These are phyloP conservation scores for Scaptomyza polygonia DNA, from an alignment of 2,888 invertebrate species.

Conservation along the genomic window DNA sequence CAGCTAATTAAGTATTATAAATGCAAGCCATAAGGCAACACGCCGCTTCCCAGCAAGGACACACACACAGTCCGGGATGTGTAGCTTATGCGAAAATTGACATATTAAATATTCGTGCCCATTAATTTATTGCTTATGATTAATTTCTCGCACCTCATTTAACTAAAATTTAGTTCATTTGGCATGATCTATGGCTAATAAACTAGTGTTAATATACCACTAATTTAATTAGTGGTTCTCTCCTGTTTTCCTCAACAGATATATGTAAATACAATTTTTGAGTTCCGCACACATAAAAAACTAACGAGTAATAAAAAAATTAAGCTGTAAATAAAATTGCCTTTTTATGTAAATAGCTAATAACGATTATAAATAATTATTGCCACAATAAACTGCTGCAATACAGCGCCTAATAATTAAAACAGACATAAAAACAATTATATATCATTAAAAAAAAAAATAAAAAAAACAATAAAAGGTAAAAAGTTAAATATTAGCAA, in stretches of 20 bases:
- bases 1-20: constrained; percentile 74
- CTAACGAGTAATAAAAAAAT: not conserved
- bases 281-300: constrained; percentile 9
- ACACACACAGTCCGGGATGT: not conserved
- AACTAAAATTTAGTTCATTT: constrained; percentile 21
- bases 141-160: constrained; percentile 5
- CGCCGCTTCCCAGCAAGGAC: constrained; percentile 10
- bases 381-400: constrained; percentile 31
- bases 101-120: constrained; percentile 22
- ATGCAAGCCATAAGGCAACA: constrained; percentile 53
- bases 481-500: constrained; percentile 23
- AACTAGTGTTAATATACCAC: not conserved
- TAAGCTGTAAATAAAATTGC: constrained; percentile 62
- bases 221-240: constrained; percentile 3
- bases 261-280: constrained; percentile 9
- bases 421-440: constrained; percentile 32
- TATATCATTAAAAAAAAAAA: not conserved
- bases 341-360: constrained; percentile 64
- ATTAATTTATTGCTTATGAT: constrained; percentile 20
- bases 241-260: constrained; percentile 11
- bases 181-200: constrained; percentile 2
- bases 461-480: not conserved
- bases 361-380: constrained; percentile 44
- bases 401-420: constrained; percentile 34
- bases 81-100: constrained; percentile 1